Evolutionary conservation across 2,797 vertebrate genomes (phyloP).

Genomic region (Enoplosus armatus): DNA sequence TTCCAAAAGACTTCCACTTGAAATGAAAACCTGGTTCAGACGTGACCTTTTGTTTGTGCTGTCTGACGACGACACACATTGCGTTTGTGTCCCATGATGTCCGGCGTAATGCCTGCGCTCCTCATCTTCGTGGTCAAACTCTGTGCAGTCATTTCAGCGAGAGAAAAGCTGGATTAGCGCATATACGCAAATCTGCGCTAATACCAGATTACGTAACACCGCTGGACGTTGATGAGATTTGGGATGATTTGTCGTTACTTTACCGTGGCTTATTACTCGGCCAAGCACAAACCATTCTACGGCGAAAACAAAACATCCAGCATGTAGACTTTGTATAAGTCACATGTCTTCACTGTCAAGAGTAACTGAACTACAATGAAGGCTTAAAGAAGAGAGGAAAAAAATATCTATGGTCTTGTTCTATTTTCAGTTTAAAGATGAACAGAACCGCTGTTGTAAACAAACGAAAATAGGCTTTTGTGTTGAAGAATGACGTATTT

Average conservation of each 20-base stretch:
- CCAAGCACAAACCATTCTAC: not conserved
- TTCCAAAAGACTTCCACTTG: not conserved
- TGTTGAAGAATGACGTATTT: not conserved
- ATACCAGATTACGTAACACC: slow-evolving; percentile 38
- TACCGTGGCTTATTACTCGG: slow-evolving; percentile 41
- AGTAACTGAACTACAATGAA: not conserved
- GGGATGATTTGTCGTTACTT: slow-evolving; percentile 49
- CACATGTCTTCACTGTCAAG: not conserved
- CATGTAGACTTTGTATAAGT: not conserved
- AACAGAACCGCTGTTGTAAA: not conserved
- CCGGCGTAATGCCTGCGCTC: not conserved
- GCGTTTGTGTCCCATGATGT: not conserved
- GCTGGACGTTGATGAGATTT: slow-evolving; percentile 50
- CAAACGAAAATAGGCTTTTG: not conserved
- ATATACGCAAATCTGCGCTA: slow-evolving; percentile 36
- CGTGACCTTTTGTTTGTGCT: not conserved
- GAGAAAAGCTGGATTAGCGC: slow-evolving; percentile 54
- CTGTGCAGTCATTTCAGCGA: slow-evolving; percentile 8
- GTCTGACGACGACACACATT: not conserved
- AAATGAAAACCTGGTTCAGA: not conserved
- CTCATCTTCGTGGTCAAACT: slow-evolving; percentile 22
- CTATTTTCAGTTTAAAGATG: not conserved
- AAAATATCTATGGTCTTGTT: not conserved
- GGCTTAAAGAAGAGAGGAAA: not conserved
- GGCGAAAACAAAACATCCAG: not conserved